phyloP scores from a whole-genome alignment of 1,140 invertebrate genomes.

The Orchestia grillus region DNA sequence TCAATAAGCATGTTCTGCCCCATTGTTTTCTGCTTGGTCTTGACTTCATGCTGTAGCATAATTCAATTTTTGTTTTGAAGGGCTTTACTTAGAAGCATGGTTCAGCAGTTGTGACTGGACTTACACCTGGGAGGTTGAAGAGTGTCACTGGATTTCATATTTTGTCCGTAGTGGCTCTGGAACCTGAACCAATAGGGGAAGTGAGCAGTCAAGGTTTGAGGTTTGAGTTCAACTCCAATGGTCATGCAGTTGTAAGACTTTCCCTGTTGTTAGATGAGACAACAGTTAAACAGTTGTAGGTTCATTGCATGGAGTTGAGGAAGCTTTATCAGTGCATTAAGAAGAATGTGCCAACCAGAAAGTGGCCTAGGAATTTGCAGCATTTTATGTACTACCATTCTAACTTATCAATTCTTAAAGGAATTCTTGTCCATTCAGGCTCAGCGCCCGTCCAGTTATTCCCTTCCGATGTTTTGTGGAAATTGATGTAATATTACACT shows the following conservation, averaged over 20 bases:
- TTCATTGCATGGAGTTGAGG: background rate
- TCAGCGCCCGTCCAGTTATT: background rate
- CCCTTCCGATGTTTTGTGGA: background rate
- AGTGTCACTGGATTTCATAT: background rate
- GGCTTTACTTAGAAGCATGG: background rate
- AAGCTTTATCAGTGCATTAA: background rate
- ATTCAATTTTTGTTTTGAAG: background rate
- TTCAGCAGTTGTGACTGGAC: background rate
- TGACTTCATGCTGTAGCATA: background rate
- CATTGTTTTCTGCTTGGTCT: slow-evolving; percentile 5
- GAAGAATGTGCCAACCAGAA: background rate
- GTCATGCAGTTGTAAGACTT: background rate
- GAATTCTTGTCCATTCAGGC: background rate
- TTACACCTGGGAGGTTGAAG: background rate
- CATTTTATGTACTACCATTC: background rate
- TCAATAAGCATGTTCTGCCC: background rate
- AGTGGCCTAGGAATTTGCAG: background rate
- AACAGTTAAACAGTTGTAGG: background rate
- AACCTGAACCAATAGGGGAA: background rate
- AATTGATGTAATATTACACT: background rate
- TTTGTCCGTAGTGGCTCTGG: background rate
- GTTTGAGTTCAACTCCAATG: background rate
- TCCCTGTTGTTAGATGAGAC: background rate
- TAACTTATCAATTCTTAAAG: background rate
- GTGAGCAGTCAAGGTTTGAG: background rate